Conservation (phyloP, 2,113 vertebrate species). For the Tragelaphus buxtoni region DNA sequence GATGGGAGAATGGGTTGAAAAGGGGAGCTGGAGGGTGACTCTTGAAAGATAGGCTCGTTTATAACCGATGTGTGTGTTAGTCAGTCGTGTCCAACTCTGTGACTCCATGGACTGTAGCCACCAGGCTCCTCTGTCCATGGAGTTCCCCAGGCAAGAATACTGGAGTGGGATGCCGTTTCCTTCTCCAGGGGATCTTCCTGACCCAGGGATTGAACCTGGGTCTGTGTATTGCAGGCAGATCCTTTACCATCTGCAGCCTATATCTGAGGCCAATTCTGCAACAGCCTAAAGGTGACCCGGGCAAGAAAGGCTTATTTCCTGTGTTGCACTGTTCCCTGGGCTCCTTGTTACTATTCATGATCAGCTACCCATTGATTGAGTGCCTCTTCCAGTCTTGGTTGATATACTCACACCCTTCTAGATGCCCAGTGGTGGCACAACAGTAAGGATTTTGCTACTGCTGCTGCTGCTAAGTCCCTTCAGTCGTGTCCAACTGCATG, state of each 20-base stretch:
- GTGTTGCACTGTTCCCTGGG: rapidly evolving
- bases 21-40: not conserved
- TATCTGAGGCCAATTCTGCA: not conserved
- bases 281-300: rapidly evolving
- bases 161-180: not conserved
- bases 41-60: rapidly evolving
- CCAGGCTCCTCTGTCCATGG: not conserved
- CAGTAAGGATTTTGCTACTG: not conserved
- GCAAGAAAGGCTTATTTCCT: not conserved
- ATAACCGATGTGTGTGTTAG: rapidly evolving
- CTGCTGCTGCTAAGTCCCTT: no score
- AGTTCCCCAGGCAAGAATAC: not conserved
- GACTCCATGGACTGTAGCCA: not conserved
- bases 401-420: not conserved
- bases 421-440: not conserved
- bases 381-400: not conserved
- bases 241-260: not conserved
- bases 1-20: not conserved
- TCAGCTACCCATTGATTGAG: not conserved
- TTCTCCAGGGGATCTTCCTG: not conserved
- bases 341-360: not conserved
- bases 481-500: no score
- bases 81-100: not conserved
- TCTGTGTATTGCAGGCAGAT: not conserved
- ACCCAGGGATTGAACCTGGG: no score